These are phyloP conservation scores for Gasteruption jaculator DNA, from an alignment of 2,888 invertebrate species.

Conservation along the genomic window DNA sequence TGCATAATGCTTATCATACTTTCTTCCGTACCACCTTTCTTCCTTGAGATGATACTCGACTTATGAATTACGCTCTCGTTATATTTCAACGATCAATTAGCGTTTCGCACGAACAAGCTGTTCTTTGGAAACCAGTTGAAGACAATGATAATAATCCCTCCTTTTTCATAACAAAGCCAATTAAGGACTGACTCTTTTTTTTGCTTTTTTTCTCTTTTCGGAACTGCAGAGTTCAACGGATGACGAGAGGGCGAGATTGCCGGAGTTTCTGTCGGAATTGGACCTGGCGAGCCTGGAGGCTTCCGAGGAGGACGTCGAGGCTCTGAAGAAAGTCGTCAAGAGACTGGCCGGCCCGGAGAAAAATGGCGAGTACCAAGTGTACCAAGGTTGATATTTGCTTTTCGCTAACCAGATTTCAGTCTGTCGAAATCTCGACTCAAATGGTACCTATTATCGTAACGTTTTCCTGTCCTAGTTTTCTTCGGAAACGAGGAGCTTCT, in stretches of 20 bases:
- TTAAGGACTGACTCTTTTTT: neutral
- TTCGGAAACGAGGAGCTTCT: constrained; percentile 48
- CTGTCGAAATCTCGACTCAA: constrained; percentile 3
- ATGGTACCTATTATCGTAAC: constrained; percentile 18
- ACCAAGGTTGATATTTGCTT: constrained; percentile 38
- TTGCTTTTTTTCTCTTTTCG: constrained; percentile 14
- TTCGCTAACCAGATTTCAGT: constrained; percentile 17
- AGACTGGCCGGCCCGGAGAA: constrained; percentile 46
- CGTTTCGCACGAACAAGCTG: no score
- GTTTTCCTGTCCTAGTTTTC: constrained; percentile 35
- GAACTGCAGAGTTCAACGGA: constrained; percentile 24
- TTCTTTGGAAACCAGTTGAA: no score
- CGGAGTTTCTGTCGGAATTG: constrained; percentile 43
- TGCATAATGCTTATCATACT: constrained; percentile 4
- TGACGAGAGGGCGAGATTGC: constrained; percentile 34
- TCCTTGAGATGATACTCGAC: neutral
- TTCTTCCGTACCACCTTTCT: neutral
- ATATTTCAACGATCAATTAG: no score
- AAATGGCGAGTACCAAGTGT: constrained; percentile 50
- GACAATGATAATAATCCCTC: neutral
- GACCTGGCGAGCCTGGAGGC: constrained; percentile 39
- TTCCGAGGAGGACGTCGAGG: constrained; percentile 42
- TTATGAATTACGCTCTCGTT: no score
- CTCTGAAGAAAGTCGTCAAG: constrained; percentile 43
- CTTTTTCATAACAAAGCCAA: neutral